These are phyloP conservation scores for Heliothis peltigera DNA, from an alignment of 2,888 invertebrate genomes.

Conservation along the genomic window DNA sequence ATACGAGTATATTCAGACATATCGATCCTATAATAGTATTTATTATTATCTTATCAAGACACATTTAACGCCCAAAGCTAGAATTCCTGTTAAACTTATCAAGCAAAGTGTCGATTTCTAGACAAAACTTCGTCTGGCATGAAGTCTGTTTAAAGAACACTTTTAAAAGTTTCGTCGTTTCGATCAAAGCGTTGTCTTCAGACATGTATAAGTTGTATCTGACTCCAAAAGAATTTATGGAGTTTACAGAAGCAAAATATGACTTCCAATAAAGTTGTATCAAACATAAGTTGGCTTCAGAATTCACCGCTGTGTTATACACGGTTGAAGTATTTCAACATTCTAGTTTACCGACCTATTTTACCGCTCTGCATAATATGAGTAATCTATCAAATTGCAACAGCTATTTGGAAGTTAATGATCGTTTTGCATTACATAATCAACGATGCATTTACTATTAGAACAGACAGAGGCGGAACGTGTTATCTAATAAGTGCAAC, in stretches of 20 bases:
- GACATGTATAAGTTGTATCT: slow-evolving; percentile 14
- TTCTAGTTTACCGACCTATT: slow-evolving; percentile 21
- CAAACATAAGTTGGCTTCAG: slow-evolving; percentile 28
- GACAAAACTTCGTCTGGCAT: slow-evolving; percentile 9
- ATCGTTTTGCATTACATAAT: slow-evolving; percentile 19
- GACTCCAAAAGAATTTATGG: slow-evolving; percentile 19
- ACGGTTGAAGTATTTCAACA: slow-evolving; percentile 5
- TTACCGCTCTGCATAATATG: slow-evolving; percentile 2
- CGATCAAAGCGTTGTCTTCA: slow-evolving; percentile 30
- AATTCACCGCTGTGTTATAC: slow-evolving; percentile 7
- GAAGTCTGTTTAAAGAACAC: slow-evolving; percentile 12
- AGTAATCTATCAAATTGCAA: slow-evolving; percentile 7
- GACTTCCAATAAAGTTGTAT: slow-evolving; percentile 13
- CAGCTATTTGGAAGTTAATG: slow-evolving; percentile 9
- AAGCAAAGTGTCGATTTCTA: neutral
- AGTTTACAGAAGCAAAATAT: slow-evolving; percentile 29
- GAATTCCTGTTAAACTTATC: neutral
- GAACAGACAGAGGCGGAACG: slow-evolving; percentile 5
- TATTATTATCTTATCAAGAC: neutral
- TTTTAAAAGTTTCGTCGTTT: slow-evolving; percentile 26
- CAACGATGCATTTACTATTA: slow-evolving; percentile 14
- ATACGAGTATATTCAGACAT: too few species aligned
- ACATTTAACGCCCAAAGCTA: neutral
- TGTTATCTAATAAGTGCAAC: slow-evolving; percentile 27
- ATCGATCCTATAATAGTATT: too few species aligned